Conservation (phyloP, 2,113 vertebrate species). For the Ondatra zibethicus region DNA sequence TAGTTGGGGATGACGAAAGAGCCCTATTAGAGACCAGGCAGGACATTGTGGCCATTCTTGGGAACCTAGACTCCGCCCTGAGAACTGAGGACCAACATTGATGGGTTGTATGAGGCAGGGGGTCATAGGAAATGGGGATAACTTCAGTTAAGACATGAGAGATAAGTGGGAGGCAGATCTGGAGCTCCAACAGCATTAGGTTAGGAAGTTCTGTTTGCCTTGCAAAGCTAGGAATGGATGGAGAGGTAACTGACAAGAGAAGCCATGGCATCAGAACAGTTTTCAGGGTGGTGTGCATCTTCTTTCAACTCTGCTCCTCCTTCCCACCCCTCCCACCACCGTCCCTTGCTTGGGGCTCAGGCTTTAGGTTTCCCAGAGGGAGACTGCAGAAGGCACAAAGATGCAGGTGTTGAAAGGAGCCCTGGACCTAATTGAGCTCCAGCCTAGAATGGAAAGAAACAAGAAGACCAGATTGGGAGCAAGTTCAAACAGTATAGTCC, state of each 20-base stretch:
- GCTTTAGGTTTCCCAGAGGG: neutral
- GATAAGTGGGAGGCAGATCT: neutral
- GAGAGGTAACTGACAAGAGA: neutral
- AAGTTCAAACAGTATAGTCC: neutral
- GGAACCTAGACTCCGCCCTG: neutral
- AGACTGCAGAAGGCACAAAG: neutral
- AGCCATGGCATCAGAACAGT: neutral
- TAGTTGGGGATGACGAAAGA: neutral
- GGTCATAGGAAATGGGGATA: neutral
- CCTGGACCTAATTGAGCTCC: neutral
- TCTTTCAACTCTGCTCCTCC: neutral
- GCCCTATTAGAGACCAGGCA: fast-evolving
- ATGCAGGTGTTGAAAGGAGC: neutral
- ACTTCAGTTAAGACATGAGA: neutral
- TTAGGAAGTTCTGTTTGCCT: neutral
- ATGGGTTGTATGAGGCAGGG: neutral
- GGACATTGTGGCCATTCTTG: neutral
- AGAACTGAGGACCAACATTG: neutral
- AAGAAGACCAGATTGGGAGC: neutral
- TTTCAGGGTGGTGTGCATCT: neutral
- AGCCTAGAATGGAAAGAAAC: neutral
- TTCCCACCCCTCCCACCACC: fast-evolving
- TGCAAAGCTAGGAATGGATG: neutral
- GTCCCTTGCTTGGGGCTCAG: neutral
- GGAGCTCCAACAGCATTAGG: neutral